Conservation (phyloP, 30 jellyfish, hydroid and myxozoan species). For the Aurelia aurita region DNA sequence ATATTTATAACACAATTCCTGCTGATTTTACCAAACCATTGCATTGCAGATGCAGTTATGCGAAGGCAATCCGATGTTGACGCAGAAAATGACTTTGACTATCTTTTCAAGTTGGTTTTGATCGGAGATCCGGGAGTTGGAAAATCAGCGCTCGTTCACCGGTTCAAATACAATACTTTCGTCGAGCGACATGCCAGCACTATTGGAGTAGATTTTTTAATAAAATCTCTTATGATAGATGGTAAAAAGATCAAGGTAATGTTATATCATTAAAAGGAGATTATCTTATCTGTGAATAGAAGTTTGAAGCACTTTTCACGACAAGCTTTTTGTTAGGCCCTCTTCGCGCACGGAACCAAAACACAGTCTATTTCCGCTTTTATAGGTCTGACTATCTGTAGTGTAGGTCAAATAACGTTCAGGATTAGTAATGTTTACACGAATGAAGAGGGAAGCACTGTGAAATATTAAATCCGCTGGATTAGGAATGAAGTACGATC, state of each 20-base stretch:
- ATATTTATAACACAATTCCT: too few species aligned
- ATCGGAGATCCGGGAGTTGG: conserved; percentile 99
- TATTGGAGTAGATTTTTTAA: conserved; percentile 91
- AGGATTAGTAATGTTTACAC: too few species aligned
- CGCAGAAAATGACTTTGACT: conserved; percentile 84
- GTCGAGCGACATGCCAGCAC: conserved; percentile 96
- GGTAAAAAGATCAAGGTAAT: conserved; percentile 88
- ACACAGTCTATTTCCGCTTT: not conserved
- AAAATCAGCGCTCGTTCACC: conserved; percentile 92
- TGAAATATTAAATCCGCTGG: too few species aligned
- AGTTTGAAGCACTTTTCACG: too few species aligned
- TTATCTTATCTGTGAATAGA: too few species aligned
- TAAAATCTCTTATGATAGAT: conserved; percentile 75
- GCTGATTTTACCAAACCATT: too few species aligned
- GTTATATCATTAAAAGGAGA: too few species aligned
- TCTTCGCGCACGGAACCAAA: not conserved
- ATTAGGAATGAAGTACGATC: too few species aligned
- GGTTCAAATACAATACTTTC: conserved; percentile 89
- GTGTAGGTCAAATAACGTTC: too few species aligned
- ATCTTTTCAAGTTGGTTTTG: conserved; percentile 85
- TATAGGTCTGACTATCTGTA: too few species aligned
- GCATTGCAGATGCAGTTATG: not conserved
- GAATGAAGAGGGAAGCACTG: too few species aligned
- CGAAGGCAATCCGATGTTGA: conserved; percentile 25
- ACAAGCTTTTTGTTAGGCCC: too few species aligned